phyloP scores from a whole-genome alignment of 2,888 invertebrate genomes.

The Margaritifera margaritifera region DNA sequence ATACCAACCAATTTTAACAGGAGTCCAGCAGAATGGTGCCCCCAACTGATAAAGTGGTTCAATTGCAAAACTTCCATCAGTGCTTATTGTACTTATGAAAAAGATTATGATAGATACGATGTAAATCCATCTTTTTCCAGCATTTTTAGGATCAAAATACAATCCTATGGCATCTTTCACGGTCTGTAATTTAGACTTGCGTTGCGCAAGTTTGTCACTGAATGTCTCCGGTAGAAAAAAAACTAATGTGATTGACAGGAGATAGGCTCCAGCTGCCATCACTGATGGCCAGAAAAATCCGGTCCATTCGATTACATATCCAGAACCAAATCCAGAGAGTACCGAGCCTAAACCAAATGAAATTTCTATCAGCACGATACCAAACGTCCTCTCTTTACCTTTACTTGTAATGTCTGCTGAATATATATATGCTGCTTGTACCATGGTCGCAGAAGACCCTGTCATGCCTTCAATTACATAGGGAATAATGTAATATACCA shows the following conservation, averaged over 20 bases:
- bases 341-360: constrained; percentile 16
- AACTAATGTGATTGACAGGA: constrained; percentile 9
- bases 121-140: constrained; percentile 30
- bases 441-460: constrained; percentile 24
- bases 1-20: constrained; percentile 36
- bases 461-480: constrained; percentile 31
- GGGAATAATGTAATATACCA: constrained; percentile 22
- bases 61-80: constrained; percentile 21
- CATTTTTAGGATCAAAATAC: constrained; percentile 14
- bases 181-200: constrained; percentile 10
- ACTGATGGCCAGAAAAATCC: constrained; percentile 31
- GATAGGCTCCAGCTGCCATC: constrained; percentile 6
- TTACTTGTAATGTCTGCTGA: constrained; percentile 28
- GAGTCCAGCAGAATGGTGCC: constrained; percentile 44
- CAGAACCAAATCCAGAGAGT: constrained; percentile 16
- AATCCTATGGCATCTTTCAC: constrained; percentile 12
- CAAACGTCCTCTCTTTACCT: constrained; percentile 22
- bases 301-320: constrained; percentile 24
- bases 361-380: constrained; percentile 24
- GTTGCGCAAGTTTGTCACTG: constrained; percentile 2
- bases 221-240: constrained; percentile 25
- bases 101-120: constrained; percentile 23
- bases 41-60: constrained; percentile 37
- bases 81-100: constrained; percentile 13
- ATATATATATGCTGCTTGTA: constrained; percentile 29